A percentile compares a stretch with the other conserved stretches of the same genome.
phyloP scores from a whole-genome alignment of 2,113 vertebrate species.

The Protomyctophum bolini region DNA sequence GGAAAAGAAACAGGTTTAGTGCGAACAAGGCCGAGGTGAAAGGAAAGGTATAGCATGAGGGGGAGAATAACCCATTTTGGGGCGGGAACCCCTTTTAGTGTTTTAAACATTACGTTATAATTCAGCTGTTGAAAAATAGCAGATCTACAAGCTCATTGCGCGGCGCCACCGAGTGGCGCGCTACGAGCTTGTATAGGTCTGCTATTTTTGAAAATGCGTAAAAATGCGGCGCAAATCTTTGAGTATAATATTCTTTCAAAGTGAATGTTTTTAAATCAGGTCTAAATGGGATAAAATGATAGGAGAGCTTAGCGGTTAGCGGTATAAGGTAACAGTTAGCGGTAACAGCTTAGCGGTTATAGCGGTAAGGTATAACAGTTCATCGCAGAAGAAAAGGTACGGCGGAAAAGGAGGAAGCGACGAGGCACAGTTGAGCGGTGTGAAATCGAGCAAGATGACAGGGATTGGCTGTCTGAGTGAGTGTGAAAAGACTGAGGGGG shows the following conservation, averaged over 20 bases:
- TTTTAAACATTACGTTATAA: no score
- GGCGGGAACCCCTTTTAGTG: no score
- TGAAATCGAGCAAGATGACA: conserved; percentile 55
- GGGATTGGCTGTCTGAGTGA: conserved; percentile 26
- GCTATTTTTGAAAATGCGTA: no score
- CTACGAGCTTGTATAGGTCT: no score
- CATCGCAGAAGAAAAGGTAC: conserved; percentile 20
- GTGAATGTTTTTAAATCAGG: no score
- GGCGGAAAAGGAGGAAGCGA: conserved; percentile 30
- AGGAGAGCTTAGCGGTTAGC: conserved; percentile 2
- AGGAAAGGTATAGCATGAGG: conserved; percentile 13
- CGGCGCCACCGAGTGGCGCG: no score
- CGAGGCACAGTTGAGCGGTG: conserved; percentile 31
- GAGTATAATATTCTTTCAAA: no score
- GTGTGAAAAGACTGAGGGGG: conserved; percentile 26
- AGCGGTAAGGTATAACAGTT: conserved; percentile 2
- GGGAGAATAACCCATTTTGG: neutral
- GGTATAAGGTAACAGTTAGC: neutral
- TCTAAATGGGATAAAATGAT: conserved; percentile 34
- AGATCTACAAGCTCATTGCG: no score
- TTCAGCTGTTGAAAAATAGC: no score
- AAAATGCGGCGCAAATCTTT: no score
- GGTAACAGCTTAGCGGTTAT: conserved; percentile 18
- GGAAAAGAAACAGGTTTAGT: no score
- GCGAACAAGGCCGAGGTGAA: no score